phyloP scores from a whole-genome alignment of 2,888 invertebrate genomes.

The Drosophila mettleri region DNA sequence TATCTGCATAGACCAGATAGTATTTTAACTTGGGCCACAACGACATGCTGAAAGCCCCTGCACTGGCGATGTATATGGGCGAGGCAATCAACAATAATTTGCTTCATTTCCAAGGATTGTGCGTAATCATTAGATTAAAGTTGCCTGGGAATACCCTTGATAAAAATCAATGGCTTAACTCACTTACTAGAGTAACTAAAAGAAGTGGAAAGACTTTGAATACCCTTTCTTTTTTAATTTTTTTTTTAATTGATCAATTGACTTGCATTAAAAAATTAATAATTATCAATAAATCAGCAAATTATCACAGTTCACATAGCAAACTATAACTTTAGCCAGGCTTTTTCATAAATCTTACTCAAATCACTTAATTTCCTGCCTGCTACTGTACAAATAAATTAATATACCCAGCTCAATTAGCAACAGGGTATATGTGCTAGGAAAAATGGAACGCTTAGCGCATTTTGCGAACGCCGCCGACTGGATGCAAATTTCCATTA shows the following conservation, averaged over 20 bases:
- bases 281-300: neutral
- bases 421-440: slow-evolving; percentile 8
- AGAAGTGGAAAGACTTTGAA: too few species aligned
- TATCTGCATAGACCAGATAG: slow-evolving; percentile 32
- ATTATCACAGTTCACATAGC: too few species aligned
- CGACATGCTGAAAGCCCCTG: slow-evolving; percentile 18
- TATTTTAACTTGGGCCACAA: slow-evolving; percentile 8
- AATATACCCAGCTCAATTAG: neutral
- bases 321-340: neutral
- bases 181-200: neutral
- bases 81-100: neutral
- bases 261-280: too few species aligned
- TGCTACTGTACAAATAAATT: neutral
- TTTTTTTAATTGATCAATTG: too few species aligned
- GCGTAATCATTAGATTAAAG: neutral
- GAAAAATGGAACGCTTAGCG: slow-evolving; percentile 47
- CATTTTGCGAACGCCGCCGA: slow-evolving; percentile 66
- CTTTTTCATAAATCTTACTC: neutral
- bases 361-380: too few species aligned
- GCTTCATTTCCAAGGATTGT: too few species aligned
- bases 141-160: neutral
- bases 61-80: neutral
- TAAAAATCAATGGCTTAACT: neutral
- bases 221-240: too few species aligned
- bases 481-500: slow-evolving; percentile 79